These are phyloP conservation scores for Bettongia penicillata DNA, from an alignment of 2,113 vertebrate genomes.

Conservation along the genomic window DNA sequence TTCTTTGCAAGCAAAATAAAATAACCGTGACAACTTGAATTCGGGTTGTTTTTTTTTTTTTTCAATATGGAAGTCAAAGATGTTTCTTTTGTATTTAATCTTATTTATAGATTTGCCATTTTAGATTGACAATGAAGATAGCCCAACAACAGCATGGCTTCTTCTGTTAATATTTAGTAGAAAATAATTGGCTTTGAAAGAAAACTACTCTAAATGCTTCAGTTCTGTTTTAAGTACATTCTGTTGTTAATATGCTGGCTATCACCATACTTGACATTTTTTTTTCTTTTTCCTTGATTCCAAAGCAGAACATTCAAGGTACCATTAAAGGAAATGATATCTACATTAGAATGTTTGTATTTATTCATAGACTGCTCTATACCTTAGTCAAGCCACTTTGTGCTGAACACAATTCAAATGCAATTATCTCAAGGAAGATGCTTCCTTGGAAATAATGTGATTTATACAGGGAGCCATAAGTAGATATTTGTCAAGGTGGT, in stretches of 20 bases:
- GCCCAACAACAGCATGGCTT: constrained; percentile 53
- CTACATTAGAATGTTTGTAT: constrained; percentile 48
- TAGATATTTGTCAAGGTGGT: not conserved
- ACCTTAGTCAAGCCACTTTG: not conserved
- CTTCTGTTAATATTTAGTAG: constrained; percentile 52
- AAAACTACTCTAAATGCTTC: constrained; percentile 66
- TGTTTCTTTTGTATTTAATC: constrained; percentile 67
- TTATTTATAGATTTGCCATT: constrained; percentile 65
- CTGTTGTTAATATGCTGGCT: constrained; percentile 38
- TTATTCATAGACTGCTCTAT: constrained; percentile 28
- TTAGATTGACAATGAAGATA: constrained; percentile 56
- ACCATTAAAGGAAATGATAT: constrained; percentile 49
- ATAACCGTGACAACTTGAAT: constrained; percentile 48
- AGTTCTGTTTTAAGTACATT: constrained; percentile 60
- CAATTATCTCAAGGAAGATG: not conserved
- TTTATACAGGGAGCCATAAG: not conserved
- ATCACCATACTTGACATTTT: constrained; percentile 44
- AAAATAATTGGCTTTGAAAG: constrained; percentile 77
- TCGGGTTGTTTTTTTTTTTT: constrained; percentile 28
- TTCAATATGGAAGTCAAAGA: constrained; percentile 58
- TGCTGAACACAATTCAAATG: not conserved
- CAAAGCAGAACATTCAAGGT: constrained; percentile 36
- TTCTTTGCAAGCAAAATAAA: constrained; percentile 40
- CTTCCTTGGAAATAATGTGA: not conserved
- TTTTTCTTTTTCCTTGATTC: constrained; percentile 49